A percentile compares a stretch with the other conserved stretches of the same genome.
Conservation (phyloP, 2,113 vertebrate species). For the Pollimyrus isidori region DNA sequence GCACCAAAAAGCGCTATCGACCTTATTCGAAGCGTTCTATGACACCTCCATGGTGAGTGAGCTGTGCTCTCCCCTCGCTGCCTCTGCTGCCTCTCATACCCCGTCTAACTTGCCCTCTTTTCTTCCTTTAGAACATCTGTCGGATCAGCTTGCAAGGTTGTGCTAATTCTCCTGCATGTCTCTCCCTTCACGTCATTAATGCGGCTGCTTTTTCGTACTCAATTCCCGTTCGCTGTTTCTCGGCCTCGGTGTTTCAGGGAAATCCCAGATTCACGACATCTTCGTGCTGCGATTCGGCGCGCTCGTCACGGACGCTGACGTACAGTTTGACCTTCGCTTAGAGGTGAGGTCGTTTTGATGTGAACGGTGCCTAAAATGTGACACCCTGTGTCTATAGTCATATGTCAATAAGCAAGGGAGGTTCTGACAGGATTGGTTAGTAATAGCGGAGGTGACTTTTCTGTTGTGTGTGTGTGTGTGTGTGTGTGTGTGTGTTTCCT, state of each 20-base stretch:
- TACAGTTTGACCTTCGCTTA: conserved; percentile 51
- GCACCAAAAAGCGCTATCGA: conserved; percentile 26
- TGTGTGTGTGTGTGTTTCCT: not conserved
- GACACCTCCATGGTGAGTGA: conserved; percentile 65
- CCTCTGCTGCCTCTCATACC: not conserved
- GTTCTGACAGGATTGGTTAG: not conserved
- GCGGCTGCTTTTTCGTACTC: too few species aligned
- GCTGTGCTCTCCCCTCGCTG: not conserved
- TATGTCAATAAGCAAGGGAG: not conserved
- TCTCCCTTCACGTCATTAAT: not conserved
- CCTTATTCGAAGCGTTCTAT: conserved; percentile 60
- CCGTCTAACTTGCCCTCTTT: not conserved
- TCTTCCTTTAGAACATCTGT: conserved; percentile 57
- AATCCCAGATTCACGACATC: conserved; percentile 58
- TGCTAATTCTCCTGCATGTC: conserved; percentile 15
- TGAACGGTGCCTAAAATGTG: not conserved
- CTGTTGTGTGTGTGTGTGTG: not conserved
- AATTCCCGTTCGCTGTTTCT: not conserved
- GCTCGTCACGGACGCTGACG: conserved; percentile 52
- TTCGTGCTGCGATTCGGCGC: conserved; percentile 67
- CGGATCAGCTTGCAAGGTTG: conserved; percentile 58
- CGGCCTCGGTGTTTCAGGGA: conserved; percentile 47
- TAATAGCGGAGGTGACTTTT: not conserved
- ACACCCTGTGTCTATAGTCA: not conserved
- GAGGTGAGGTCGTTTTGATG: conserved; percentile 62